These are phyloP conservation scores for Diplodus puntazzo DNA, from an alignment of 2,797 vertebrate species.

Conservation along the genomic window DNA sequence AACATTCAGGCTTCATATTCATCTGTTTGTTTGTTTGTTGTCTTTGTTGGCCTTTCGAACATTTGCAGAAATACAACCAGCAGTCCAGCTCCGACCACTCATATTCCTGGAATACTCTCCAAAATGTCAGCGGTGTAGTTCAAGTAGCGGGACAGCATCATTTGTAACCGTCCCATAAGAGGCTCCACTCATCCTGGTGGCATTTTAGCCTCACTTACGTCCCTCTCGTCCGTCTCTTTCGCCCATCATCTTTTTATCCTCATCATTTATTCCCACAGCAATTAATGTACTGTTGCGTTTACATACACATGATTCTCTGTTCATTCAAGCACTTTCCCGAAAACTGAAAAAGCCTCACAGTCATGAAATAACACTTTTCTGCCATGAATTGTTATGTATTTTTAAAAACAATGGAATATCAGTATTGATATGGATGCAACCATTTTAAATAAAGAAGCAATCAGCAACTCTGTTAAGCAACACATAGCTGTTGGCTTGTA, in stretches of 20 bases:
- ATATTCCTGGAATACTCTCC: neutral
- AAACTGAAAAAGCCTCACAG: neutral
- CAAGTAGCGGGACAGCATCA: conserved; percentile 25
- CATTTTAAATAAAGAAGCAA: neutral
- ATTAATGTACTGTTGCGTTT: neutral
- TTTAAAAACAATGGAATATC: too few relatives aligned
- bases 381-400: too few relatives aligned
- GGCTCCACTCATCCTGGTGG: conserved; percentile 9
- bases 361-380: too few relatives aligned
- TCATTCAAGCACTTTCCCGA: neutral
- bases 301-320: neutral
- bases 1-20: neutral
- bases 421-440: neutral
- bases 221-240: neutral
- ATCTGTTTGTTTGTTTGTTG: neutral
- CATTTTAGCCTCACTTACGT: conserved; percentile 20
- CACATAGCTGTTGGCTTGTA: neutral
- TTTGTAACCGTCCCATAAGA: conserved; percentile 5
- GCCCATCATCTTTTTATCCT: neutral
- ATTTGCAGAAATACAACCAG: neutral
- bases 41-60: neutral
- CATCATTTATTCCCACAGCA: neutral
- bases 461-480: neutral
- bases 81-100: neutral
- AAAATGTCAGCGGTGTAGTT: conserved; percentile 34